These are phyloP conservation scores for Epinephelus cyanopodus DNA, from an alignment of 2,113 vertebrate genomes.

Conservation along the genomic window DNA sequence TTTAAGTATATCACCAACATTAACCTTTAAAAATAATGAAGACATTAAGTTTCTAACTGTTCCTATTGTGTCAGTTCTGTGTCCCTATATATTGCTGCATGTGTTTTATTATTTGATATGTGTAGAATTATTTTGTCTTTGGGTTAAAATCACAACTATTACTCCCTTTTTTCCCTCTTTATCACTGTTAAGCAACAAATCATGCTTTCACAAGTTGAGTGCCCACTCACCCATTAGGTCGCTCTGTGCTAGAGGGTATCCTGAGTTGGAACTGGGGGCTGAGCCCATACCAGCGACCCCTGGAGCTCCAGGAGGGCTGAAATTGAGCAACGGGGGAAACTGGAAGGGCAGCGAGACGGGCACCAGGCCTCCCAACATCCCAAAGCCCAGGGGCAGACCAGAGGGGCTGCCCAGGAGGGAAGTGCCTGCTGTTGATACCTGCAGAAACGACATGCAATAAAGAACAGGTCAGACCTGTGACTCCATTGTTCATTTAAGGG, in stretches of 20 bases:
- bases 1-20: not conserved
- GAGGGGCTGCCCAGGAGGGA: conserved; percentile 89
- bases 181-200: not conserved
- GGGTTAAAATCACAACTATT: not conserved
- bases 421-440: conserved; percentile 90
- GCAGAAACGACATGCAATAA: conserved; percentile 36
- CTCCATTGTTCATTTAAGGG: no score
- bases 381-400: conserved; percentile 94
- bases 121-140: not conserved
- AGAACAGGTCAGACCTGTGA: not conserved
- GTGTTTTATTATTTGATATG: no score
- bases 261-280: conserved; percentile 82
- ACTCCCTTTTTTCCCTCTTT: not conserved
- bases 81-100: not conserved
- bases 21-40: not conserved
- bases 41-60: not conserved
- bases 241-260: conserved; percentile 84
- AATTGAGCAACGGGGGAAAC: conserved; percentile 94
- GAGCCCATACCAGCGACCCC: conserved; percentile 72
- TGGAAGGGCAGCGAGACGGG: conserved; percentile 98
- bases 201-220: not conserved
- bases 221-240: conserved; percentile 79
- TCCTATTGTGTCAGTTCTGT: no score
- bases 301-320: conserved; percentile 86
- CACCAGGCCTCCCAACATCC: conserved; percentile 97